phyloP scores from a whole-genome alignment of 2,797 vertebrate species.

The Acipenser transmontanus region DNA sequence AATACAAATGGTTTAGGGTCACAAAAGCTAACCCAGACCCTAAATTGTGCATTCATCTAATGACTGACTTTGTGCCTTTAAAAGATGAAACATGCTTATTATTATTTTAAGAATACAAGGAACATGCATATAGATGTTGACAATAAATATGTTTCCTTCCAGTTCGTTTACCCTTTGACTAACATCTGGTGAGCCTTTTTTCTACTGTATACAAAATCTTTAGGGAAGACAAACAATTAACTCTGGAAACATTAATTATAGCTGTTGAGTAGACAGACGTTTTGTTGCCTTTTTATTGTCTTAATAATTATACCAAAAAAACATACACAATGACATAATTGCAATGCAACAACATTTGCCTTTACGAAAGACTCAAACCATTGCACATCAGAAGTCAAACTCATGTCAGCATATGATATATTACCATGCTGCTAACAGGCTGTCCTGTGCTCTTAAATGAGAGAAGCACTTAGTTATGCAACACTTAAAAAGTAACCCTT shows the following conservation, averaged over 20 bases:
- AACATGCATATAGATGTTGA: slow-evolving; percentile 31
- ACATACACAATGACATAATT: too few relatives aligned
- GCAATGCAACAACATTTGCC: too few relatives aligned
- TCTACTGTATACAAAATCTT: slow-evolving; percentile 22
- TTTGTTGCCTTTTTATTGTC: slow-evolving; percentile 17
- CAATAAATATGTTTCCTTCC: slow-evolving; percentile 24
- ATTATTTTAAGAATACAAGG: slow-evolving; percentile 39
- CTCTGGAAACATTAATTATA: background rate
- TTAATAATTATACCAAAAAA: too few relatives aligned
- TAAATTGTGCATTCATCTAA: slow-evolving; percentile 42
- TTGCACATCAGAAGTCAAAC: too few relatives aligned
- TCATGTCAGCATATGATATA: too few relatives aligned
- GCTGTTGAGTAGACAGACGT: slow-evolving; percentile 8
- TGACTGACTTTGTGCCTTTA: slow-evolving; percentile 43
- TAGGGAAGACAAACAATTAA: slow-evolving; percentile 44
- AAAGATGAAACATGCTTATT: slow-evolving; percentile 42
- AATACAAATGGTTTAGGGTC: slow-evolving; percentile 33
- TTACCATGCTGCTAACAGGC: too few relatives aligned
- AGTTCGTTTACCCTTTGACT: slow-evolving; percentile 46
- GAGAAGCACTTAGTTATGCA: too few relatives aligned
- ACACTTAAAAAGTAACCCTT: too few relatives aligned
- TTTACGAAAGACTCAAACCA: too few relatives aligned
- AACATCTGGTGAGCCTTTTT: slow-evolving; percentile 19
- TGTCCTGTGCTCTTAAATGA: too few relatives aligned
- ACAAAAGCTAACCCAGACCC: slow-evolving; percentile 33